Evolutionary conservation across 2,113 vertebrate genomes (phyloP).

Genomic region (Brevimyrus niger): DNA sequence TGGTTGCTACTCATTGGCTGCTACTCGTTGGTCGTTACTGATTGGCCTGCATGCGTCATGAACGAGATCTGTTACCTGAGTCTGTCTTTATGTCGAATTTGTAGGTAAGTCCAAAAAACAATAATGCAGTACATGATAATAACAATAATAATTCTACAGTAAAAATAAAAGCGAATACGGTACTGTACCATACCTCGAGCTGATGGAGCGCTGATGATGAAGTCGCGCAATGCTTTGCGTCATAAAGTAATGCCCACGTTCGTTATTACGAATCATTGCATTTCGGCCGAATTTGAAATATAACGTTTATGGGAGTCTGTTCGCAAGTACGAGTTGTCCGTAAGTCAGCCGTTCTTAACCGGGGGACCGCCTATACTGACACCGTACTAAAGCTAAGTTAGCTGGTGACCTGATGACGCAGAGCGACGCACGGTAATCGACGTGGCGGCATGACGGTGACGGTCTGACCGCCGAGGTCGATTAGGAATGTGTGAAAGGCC

Average conservation of each 20-base stretch:
- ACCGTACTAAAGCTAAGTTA: neutral
- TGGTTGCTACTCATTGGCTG: too few relatives aligned
- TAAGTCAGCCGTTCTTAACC: neutral
- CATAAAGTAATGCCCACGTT: neutral
- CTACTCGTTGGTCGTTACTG: too few relatives aligned
- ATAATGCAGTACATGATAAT: too few relatives aligned
- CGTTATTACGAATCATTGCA: neutral
- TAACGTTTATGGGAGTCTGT: neutral
- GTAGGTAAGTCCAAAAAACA: neutral
- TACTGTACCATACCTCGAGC: neutral
- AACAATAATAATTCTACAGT: neutral
- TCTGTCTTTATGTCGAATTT: neutral
- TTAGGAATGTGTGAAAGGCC: neutral
- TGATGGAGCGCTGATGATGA: neutral
- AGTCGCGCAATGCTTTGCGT: neutral
- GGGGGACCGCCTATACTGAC: neutral
- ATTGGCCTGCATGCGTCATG: too few relatives aligned
- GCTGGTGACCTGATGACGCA: neutral
- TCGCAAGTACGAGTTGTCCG: neutral
- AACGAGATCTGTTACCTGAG: neutral
- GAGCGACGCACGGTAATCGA: neutral
- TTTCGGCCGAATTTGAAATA: neutral
- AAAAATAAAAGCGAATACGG: neutral
- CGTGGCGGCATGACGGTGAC: neutral
- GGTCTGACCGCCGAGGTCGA: neutral